Percentiles rank a stretch among this genome's conserved stretches.
Conservation (phyloP, 1,140 invertebrate species). For the Probaryconus sp. region DNA sequence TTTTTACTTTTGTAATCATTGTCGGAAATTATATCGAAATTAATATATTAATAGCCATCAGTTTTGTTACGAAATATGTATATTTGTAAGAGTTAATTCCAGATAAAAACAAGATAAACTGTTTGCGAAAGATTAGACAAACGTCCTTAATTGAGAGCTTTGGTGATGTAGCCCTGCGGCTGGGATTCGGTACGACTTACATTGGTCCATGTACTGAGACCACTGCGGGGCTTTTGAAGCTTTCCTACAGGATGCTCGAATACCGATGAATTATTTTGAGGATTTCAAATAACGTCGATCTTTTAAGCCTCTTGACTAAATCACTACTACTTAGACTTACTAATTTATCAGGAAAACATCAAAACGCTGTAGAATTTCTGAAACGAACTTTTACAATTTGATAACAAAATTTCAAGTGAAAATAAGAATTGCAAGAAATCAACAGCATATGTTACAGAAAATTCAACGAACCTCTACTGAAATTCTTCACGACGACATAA, state of each 20-base stretch:
- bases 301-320: constrained; percentile 33
- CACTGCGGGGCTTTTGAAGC: constrained; percentile 57
- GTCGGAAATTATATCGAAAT: no score
- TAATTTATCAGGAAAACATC: no score
- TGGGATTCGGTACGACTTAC: constrained; percentile 46
- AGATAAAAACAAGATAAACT: constrained; percentile 27
- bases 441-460: no score
- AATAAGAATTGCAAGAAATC: no score
- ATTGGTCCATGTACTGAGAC: constrained; percentile 46
- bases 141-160: constrained; percentile 48
- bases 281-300: constrained; percentile 48
- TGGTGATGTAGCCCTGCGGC: constrained; percentile 54
- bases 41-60: no score
- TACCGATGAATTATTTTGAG: constrained; percentile 66
- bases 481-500: no score
- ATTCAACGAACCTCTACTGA: no score
- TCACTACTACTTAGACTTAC: not conserved
- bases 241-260: constrained; percentile 38
- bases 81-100: constrained; percentile 28
- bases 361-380: no score
- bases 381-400: no score
- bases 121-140: constrained; percentile 40
- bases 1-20: no score
- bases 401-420: no score
- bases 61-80: no score